A percentile compares a stretch with the other conserved stretches of the same genome.
These are phyloP conservation scores for Drosophila buzzatii DNA, from an alignment of 2,888 invertebrate genomes.

Conservation along the genomic window DNA sequence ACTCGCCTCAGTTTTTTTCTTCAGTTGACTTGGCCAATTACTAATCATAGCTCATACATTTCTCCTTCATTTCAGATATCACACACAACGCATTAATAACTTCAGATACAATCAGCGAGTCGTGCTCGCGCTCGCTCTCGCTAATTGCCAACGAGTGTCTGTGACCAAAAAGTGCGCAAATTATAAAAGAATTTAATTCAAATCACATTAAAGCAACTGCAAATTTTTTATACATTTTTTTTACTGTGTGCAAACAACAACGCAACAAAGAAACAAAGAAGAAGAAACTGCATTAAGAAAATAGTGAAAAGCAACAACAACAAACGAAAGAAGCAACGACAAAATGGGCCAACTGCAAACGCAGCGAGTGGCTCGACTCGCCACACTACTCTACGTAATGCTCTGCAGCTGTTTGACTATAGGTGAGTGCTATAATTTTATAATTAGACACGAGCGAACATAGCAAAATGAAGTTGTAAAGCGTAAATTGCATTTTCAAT, in stretches of 20 bases:
- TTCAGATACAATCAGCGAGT: conserved; percentile 23
- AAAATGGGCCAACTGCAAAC: conserved; percentile 69
- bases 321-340: conserved; percentile 8
- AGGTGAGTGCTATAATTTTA: conserved; percentile 59
- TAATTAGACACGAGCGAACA: conserved; percentile 52
- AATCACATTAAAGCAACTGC: conserved; percentile 44
- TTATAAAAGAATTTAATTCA: conserved; percentile 30
- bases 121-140: conserved; percentile 1
- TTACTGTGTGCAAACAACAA: conserved; percentile 38
- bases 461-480: conserved; percentile 41
- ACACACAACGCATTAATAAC: conserved; percentile 33
- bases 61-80: conserved; percentile 38
- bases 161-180: conserved; percentile 44
- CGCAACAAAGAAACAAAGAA: conserved; percentile 17
- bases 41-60: conserved; percentile 28
- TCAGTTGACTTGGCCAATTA: background rate
- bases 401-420: conserved; percentile 70
- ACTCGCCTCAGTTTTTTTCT: background rate
- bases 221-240: conserved; percentile 55
- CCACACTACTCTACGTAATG: conserved; percentile 51
- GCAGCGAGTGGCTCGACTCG: conserved; percentile 64
- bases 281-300: conserved; percentile 12
- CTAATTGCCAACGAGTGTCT: conserved; percentile 23
- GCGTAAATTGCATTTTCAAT: conserved; percentile 36
- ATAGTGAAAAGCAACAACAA: conserved; percentile 37